phyloP scores from a whole-genome alignment of 2,888 invertebrate genomes.

The Archips crataeganus region DNA sequence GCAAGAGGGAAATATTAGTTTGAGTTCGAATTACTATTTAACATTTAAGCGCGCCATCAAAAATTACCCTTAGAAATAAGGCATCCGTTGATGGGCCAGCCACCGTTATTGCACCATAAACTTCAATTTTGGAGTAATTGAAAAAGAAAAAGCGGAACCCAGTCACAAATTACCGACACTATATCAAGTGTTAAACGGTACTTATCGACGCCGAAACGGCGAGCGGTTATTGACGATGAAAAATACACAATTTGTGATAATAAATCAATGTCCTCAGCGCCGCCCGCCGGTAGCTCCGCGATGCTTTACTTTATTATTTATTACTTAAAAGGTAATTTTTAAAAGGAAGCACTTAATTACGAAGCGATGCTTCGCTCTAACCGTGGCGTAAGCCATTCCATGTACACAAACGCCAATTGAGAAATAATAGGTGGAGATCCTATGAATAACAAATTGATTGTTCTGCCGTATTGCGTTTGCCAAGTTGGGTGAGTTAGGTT shows the following conservation, averaged over 20 bases:
- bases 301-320: constrained; percentile 78
- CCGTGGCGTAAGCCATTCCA: constrained; percentile 20
- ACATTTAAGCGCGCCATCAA: constrained; percentile 11
- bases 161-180: constrained; percentile 83
- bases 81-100: constrained; percentile 57
- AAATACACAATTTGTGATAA: constrained; percentile 84
- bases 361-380: constrained; percentile 42
- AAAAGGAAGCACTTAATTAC: constrained; percentile 68
- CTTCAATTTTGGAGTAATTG: constrained; percentile 81
- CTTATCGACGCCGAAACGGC: constrained; percentile 81
- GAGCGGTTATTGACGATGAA: constrained; percentile 77
- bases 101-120: constrained; percentile 70
- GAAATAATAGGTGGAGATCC: constrained; percentile 26
- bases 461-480: constrained; percentile 17
- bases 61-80: constrained; percentile 47
- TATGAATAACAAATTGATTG: constrained; percentile 40
- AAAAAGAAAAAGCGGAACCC: constrained; percentile 79
- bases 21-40: neutral
- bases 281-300: constrained; percentile 65
- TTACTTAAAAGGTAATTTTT: constrained; percentile 70
- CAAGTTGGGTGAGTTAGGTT: neutral
- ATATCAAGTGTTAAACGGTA: constrained; percentile 85
- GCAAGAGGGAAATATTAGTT: no score
- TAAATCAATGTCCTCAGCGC: constrained; percentile 76
- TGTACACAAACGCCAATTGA: constrained; percentile 22